phyloP scores from a whole-genome alignment of 2,888 invertebrate species.

The Sinodicranocentrus sp. region DNA sequence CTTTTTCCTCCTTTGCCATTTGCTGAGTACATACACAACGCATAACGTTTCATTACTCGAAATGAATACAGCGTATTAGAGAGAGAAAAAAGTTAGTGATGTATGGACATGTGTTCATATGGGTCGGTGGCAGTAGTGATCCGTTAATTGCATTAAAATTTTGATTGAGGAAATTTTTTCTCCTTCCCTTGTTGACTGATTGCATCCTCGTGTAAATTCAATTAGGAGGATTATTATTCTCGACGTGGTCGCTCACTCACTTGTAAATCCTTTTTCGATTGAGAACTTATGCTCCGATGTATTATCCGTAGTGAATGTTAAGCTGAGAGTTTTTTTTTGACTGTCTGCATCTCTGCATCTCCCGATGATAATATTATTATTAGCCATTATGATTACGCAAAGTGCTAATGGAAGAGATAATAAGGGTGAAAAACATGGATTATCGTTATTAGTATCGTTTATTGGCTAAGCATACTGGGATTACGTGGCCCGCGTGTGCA shows the following conservation, averaged over 20 bases:
- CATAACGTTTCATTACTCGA: constrained; percentile 47
- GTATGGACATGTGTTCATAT: neutral
- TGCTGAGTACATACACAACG: constrained; percentile 9
- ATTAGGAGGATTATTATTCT: constrained; percentile 54
- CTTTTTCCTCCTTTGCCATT: constrained; percentile 24
- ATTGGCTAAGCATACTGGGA: constrained; percentile 10
- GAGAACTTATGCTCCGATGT: neutral
- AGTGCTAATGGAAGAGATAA: constrained; percentile 59
- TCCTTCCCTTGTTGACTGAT: constrained; percentile 30
- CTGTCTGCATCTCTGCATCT: neutral
- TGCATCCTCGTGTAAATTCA: constrained; percentile 65
- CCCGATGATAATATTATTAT: constrained; percentile 30
- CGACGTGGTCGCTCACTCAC: neutral
- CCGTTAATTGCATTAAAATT: constrained; percentile 60
- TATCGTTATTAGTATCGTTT: constrained; percentile 6
- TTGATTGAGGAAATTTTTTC: constrained; percentile 25
- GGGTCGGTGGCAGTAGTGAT: constrained; percentile 11
- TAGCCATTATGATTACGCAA: constrained; percentile 40
- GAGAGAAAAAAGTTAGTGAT: neutral
- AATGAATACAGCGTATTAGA: constrained; percentile 21
- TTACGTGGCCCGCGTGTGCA: neutral
- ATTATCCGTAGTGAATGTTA: too few species aligned
- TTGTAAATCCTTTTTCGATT: constrained; percentile 31
- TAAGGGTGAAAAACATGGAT: constrained; percentile 15
- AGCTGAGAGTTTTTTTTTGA: too few species aligned